Base-by-base conservation (phyloP, 2,888 invertebrate genomes). In the Xanthia togata region DNA sequence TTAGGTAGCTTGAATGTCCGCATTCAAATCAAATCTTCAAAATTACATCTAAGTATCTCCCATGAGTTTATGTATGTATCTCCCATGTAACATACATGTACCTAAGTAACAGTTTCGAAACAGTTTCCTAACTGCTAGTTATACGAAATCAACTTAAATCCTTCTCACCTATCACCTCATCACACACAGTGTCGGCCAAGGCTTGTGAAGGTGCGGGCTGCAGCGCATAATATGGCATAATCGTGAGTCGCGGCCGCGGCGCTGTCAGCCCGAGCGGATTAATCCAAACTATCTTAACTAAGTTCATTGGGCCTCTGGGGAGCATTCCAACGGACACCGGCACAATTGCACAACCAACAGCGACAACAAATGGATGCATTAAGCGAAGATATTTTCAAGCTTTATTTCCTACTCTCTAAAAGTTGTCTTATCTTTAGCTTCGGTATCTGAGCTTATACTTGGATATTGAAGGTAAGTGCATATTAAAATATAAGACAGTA, bases 261-360 rank as follows among this genome's bases (percentile, higher is more conserved):
- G 71, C 64, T 73, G 50, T 76, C 47, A 57, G 50, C 62, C 82
- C 77, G 70, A 83, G 82, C 71, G 82, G 85, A 83, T 83, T 88
- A 86, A 88, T 89, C 89, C 88, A 83, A 87, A 87, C 87, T 89
- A 89, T 90, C 88, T 90, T 89, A 90, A 88, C 89, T 86, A 85
- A 89, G 85, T 90, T 85, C 79, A 67, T 65, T 62, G 55, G 53
- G 41, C 64, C 84, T 57, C 83, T 38, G 23, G 74, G 82, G 82
- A 87, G 64, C 76, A 53, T 31, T 59, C 41, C 31, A 35, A 26
- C 14, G 23, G 20, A 23, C 57, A 20, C 14, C n/a, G 41, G 65
- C 0, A 57, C 68, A 70, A 79, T 79, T 23, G 1, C 65, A 6
- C 3, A 55, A 70, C 35, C 14, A 47, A 11, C 12, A 70, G 68